Conservation (phyloP, 2,888 invertebrate genomes). For the Morpho helenor region DNA sequence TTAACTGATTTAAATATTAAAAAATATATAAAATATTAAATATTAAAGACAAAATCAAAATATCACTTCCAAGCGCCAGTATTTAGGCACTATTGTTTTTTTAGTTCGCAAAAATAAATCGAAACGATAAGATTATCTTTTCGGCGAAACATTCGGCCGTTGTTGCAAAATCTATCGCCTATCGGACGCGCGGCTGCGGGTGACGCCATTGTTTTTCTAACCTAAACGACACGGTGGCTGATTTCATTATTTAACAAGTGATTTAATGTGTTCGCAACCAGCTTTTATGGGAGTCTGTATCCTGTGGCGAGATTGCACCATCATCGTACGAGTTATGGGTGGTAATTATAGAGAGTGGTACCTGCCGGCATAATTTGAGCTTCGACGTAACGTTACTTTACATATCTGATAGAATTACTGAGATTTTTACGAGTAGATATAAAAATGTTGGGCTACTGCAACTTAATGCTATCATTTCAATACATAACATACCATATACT, state of each 20-base stretch:
- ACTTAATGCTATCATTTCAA: not conserved
- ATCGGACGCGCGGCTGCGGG: conserved; percentile 5
- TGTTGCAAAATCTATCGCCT: not conserved
- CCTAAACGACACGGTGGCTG: conserved; percentile 21
- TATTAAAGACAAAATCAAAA: no score
- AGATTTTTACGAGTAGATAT: conserved; percentile 7
- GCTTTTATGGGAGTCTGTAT: conserved; percentile 23
- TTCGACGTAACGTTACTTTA: conserved; percentile 7
- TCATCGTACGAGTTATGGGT: conserved; percentile 18
- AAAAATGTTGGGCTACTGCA: not conserved
- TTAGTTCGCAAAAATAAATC: not conserved
- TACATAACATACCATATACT: no score
- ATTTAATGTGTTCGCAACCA: conserved; percentile 22
- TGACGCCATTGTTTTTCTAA: conserved; percentile 20
- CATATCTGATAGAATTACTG: conserved; percentile 8
- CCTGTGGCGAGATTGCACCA: conserved; percentile 26
- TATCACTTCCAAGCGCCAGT: no score
- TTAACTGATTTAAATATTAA: no score
- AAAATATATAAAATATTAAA: no score
- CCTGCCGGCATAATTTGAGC: conserved; percentile 8
- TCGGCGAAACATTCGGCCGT: conserved; percentile 16
- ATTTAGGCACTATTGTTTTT: not conserved
- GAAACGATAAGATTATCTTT: conserved; percentile 3
- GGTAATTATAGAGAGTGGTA: conserved; percentile 23
- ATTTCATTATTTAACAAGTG: conserved; percentile 21